phyloP scores from a whole-genome alignment of 2,113 vertebrate species.

The Myiagra hebetior region DNA sequence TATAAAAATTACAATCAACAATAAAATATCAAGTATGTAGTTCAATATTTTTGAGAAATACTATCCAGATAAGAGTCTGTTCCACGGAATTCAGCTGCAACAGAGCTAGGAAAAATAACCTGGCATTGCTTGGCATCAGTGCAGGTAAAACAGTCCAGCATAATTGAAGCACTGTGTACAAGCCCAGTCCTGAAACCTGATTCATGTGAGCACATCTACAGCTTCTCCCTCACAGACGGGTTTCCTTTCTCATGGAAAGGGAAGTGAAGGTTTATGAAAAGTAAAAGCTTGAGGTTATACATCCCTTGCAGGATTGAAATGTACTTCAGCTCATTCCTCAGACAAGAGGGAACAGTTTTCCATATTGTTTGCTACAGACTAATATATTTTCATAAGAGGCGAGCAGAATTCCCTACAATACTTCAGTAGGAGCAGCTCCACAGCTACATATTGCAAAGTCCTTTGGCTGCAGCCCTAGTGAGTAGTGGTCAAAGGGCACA shows the following conservation, averaged over 20 bases:
- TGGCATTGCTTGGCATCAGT: neutral
- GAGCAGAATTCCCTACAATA: neutral
- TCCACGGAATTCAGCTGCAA: neutral
- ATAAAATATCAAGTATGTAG: neutral
- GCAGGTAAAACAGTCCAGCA: neutral
- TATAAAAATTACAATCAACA: neutral
- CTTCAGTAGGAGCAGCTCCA: neutral
- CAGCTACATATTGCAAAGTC: neutral
- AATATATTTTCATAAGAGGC: neutral
- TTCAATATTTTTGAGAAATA: neutral
- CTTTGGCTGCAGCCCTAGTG: neutral
- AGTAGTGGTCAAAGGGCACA: neutral
- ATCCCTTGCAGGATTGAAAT: neutral
- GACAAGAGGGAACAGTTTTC: neutral
- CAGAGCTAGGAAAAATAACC: neutral
- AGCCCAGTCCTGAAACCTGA: slow-evolving; percentile 15
- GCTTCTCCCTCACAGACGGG: neutral
- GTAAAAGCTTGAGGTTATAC: neutral
- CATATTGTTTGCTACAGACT: neutral
- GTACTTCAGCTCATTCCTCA: neutral
- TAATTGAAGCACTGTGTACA: neutral
- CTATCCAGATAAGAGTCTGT: neutral
- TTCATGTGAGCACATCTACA: neutral
- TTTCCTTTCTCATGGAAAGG: neutral
- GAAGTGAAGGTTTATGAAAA: neutral